Conservation (phyloP, 2,113 vertebrate genomes). For the Phoenicopterus ruber region DNA sequence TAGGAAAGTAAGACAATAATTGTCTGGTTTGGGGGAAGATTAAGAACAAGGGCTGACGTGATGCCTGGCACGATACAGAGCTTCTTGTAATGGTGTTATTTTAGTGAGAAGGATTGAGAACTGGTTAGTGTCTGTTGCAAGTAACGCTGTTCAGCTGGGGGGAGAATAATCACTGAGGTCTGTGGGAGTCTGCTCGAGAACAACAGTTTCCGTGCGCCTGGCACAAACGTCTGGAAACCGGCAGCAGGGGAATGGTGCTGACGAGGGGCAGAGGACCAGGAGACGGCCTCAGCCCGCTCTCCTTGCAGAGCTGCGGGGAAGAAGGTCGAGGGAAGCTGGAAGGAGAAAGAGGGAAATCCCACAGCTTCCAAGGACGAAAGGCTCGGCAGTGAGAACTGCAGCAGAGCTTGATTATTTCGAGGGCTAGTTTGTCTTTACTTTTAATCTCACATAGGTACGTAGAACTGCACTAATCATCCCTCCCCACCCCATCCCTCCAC, state of each 20-base stretch:
- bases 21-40: slow-evolving; percentile 5
- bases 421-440: background rate
- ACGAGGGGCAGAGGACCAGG: background rate
- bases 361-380: background rate
- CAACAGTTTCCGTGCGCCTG: background rate
- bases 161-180: background rate
- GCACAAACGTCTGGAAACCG: background rate
- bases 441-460: accelerated
- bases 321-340: background rate
- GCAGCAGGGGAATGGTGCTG: background rate
- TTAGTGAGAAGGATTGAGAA: background rate
- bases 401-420: background rate
- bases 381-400: accelerated
- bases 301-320: background rate
- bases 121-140: background rate
- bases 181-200: background rate
- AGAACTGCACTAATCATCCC: background rate
- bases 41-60: background rate
- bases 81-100: background rate
- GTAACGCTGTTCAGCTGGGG: background rate
- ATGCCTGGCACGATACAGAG: background rate
- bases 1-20: background rate
- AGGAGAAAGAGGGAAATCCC: background rate
- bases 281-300: background rate
- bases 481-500: background rate